Evolutionary conservation across 2,113 vertebrate genomes (phyloP).

Genomic region (Rallus limicola): DNA sequence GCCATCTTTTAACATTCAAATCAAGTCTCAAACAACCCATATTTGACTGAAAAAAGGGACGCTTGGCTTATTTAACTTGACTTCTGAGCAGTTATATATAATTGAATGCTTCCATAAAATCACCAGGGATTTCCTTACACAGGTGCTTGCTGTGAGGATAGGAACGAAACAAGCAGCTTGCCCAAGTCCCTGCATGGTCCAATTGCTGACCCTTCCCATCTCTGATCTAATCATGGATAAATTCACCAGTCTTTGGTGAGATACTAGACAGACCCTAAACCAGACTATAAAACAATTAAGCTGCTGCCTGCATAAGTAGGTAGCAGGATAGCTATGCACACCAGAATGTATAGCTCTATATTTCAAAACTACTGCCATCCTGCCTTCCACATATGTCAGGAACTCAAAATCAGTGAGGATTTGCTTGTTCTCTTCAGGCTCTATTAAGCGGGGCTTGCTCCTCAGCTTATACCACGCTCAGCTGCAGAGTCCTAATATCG

Average conservation of each 20-base stretch:
- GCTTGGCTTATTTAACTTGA: not conserved
- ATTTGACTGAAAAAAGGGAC: not conserved
- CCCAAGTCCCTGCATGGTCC: not conserved
- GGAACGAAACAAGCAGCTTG: not conserved
- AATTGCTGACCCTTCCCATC: not conserved
- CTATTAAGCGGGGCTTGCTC: not conserved
- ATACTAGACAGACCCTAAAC: not conserved
- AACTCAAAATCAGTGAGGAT: not conserved
- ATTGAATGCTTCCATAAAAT: not conserved
- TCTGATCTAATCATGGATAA: not conserved
- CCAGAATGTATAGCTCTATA: not conserved
- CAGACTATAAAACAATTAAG: not conserved
- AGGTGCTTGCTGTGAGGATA: not conserved
- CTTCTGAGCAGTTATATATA: not conserved
- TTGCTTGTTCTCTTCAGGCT: not conserved
- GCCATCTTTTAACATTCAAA: not conserved
- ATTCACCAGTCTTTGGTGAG: not conserved
- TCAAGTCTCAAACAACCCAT: not conserved
- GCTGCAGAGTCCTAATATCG: not conserved
- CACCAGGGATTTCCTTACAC: not conserved
- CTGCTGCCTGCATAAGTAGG: not conserved
- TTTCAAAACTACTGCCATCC: not conserved
- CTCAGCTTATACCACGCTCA: not conserved
- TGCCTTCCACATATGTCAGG: rapidly evolving
- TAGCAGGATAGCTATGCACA: not conserved